phyloP scores from a whole-genome alignment of 2,888 invertebrate genomes.

The Desoria tigrina region DNA sequence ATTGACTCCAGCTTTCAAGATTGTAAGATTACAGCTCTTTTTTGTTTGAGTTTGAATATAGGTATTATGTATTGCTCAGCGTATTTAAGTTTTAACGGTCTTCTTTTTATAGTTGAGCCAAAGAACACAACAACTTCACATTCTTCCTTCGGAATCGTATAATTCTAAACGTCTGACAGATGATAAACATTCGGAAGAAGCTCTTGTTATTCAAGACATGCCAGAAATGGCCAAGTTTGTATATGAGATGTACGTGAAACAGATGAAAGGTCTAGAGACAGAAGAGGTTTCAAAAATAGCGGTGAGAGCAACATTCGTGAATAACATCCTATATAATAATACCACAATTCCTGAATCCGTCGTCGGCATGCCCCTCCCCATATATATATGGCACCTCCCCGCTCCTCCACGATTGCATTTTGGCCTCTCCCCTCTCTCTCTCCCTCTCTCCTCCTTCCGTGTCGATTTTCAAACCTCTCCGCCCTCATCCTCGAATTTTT shows the following conservation, averaged over 20 bases:
- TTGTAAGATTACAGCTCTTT: constrained; percentile 63
- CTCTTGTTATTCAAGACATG: constrained; percentile 78
- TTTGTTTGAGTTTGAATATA: neutral
- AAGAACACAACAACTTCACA: constrained; percentile 75
- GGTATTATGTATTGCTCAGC: neutral
- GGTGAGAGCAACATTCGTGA: constrained; percentile 19
- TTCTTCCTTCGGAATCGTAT: constrained; percentile 78
- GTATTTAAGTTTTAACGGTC: constrained; percentile 1
- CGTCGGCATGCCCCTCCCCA: no score
- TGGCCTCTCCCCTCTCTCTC: no score
- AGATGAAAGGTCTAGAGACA: constrained; percentile 62
- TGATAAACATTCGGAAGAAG: constrained; percentile 53
- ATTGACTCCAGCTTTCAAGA: constrained; percentile 89
- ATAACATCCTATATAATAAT: no score
- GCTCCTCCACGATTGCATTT: no score
- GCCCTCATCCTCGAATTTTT: no score
- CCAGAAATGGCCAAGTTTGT: constrained; percentile 94
- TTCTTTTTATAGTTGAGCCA: constrained; percentile 67
- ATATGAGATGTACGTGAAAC: constrained; percentile 83
- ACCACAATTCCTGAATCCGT: no score
- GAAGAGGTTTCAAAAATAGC: constrained; percentile 29
- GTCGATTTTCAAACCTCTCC: no score
- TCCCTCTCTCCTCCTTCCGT: no score
- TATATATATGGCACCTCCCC: no score
- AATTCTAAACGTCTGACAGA: constrained; percentile 67